phyloP scores from a whole-genome alignment of 1,140 invertebrate species.

The Hycleus phaleratus region DNA sequence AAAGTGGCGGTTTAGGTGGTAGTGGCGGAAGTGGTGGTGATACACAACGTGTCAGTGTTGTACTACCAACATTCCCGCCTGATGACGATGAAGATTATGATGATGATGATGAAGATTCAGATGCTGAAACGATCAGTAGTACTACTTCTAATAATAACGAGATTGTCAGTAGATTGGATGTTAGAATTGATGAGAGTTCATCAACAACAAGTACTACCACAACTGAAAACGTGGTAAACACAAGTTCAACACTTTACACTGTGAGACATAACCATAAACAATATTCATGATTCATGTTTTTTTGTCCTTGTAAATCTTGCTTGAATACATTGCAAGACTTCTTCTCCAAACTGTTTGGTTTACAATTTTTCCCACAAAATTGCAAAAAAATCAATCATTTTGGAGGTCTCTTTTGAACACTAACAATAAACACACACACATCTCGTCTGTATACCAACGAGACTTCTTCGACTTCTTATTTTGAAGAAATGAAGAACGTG shows the following conservation, averaged over 20 bases:
- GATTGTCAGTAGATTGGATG: not conserved
- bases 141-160: slow-evolving; percentile 3
- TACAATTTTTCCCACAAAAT: not conserved
- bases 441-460: slow-evolving; percentile 19
- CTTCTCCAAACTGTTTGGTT: not conserved
- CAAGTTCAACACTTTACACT: slow-evolving; percentile 17
- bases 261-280: slow-evolving; percentile 13
- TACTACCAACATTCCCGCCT: slow-evolving; percentile 47
- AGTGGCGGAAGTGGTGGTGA: slow-evolving; percentile 38
- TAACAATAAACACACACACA: not conserved
- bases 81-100: slow-evolving; percentile 44
- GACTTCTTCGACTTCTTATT: not conserved
- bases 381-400: no score
- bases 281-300: slow-evolving; percentile 7
- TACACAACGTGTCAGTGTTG: slow-evolving; percentile 47
- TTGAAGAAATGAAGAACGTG: not conserved
- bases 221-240: slow-evolving; percentile 8
- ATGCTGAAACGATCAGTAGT: slow-evolving; percentile 13
- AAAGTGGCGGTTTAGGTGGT: slow-evolving; percentile 44
- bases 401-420: no score
- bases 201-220: not conserved
- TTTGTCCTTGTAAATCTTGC: slow-evolving; percentile 9
- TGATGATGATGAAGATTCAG: slow-evolving; percentile 31
- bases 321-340: slow-evolving; percentile 18
- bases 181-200: not conserved